phyloP scores from a whole-genome alignment of 2,113 vertebrate genomes.

The Pao palembangensis region DNA sequence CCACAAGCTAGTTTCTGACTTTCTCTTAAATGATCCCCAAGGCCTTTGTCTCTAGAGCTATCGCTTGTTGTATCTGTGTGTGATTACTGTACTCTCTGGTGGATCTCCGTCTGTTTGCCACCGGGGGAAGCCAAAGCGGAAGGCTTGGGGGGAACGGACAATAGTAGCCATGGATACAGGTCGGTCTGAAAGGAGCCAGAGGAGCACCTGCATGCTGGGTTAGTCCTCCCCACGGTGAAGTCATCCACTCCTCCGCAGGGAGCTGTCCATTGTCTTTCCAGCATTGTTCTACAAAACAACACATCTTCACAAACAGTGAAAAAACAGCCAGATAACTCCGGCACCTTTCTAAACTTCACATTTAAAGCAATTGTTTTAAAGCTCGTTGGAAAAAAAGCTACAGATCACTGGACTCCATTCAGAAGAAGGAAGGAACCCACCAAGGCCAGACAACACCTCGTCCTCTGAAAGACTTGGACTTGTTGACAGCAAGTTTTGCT shows the following conservation, averaged over 20 bases:
- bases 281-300: conserved; percentile 24
- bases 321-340: neutral
- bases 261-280: conserved; percentile 52
- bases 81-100: neutral
- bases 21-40: conserved; percentile 41
- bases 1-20: conserved; percentile 27
- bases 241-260: conserved; percentile 57
- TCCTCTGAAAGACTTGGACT: neutral
- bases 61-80: neutral
- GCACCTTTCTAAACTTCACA: conserved; percentile 2
- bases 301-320: neutral
- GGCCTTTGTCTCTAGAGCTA: conserved; percentile 36
- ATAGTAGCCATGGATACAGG: conserved; percentile 60
- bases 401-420: conserved; percentile 31
- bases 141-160: conserved; percentile 48
- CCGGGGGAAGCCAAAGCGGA: conserved; percentile 35
- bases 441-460: conserved; percentile 19
- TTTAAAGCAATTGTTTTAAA: conserved; percentile 29
- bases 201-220: conserved; percentile 67
- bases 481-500: conserved; percentile 20
- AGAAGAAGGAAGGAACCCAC: conserved; percentile 21
- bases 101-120: neutral
- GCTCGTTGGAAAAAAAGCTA: conserved; percentile 27
- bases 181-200: conserved; percentile 47
- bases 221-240: conserved; percentile 51